Evolutionary conservation across 2,888 invertebrate species (phyloP).

Genomic region (Auanema sp.): DNA sequence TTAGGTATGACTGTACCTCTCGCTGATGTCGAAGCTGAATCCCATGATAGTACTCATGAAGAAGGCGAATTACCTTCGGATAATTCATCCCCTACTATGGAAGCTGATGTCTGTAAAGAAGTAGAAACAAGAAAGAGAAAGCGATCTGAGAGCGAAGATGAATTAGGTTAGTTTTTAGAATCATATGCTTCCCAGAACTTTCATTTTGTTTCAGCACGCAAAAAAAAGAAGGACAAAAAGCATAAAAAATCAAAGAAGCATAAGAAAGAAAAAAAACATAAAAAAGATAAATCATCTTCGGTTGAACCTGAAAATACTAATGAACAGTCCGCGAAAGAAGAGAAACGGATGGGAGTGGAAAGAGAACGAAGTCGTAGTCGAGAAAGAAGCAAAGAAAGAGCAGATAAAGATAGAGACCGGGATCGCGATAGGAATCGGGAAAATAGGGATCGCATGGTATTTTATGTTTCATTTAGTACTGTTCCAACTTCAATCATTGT

Average conservation of each 20-base stretch:
- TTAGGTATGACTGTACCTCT: too few species aligned
- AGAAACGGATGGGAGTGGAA: not conserved
- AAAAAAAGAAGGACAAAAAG: slow-evolving; percentile 32
- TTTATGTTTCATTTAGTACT: not conserved
- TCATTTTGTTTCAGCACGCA: slow-evolving; percentile 18
- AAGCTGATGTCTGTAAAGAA: slow-evolving; percentile 6
- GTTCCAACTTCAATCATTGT: not conserved
- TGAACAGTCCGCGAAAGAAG: not conserved
- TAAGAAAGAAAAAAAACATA: slow-evolving; percentile 42
- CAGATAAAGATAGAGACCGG: slow-evolving; percentile 17
- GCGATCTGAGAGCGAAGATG: slow-evolving; percentile 15
- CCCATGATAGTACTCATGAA: slow-evolving; percentile 11
- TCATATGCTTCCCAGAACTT: too few species aligned
- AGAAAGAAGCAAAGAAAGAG: slow-evolving; percentile 19
- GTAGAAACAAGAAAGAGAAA: slow-evolving; percentile 19
- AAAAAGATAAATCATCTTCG: slow-evolving; percentile 22
- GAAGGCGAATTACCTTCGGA: slow-evolving; percentile 20
- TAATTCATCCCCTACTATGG: slow-evolving; percentile 4
- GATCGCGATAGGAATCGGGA: slow-evolving; percentile 6
- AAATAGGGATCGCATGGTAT: not conserved
- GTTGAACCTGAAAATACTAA: slow-evolving; percentile 11
- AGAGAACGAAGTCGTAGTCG: slow-evolving; percentile 15
- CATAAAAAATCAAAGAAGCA: slow-evolving; percentile 42
- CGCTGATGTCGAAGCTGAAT: too few species aligned
- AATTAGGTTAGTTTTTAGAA: slow-evolving; percentile 6